A percentile compares a stretch with the other conserved stretches of the same genome.
These are phyloP conservation scores for Parasteatoda lunata DNA, from an alignment of 2,888 invertebrate genomes.

Conservation along the genomic window DNA sequence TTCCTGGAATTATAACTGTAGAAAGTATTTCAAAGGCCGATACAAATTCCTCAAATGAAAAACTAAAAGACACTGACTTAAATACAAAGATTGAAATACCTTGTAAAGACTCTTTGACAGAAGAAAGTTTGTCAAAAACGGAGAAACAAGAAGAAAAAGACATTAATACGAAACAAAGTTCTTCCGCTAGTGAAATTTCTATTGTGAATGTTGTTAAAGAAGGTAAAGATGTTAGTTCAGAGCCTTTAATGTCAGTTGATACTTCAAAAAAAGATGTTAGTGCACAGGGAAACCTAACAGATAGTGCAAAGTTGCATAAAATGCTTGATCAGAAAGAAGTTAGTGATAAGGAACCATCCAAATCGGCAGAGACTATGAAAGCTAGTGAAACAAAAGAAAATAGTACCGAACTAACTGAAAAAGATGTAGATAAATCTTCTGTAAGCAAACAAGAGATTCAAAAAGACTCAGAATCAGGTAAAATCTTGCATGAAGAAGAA, in stretches of 20 bases:
- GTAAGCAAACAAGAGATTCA: background rate
- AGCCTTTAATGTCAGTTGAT: background rate
- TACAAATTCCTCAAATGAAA: background rate
- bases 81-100: background rate
- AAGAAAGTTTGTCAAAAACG: background rate
- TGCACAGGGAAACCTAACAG: slow-evolving; percentile 39
- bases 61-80: slow-evolving; percentile 10
- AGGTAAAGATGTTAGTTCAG: background rate
- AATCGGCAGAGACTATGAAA: background rate
- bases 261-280: background rate
- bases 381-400: background rate
- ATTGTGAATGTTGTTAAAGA: slow-evolving; percentile 16
- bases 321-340: slow-evolving; percentile 20
- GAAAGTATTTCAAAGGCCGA: slow-evolving; percentile 55
- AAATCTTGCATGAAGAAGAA: background rate
- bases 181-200: background rate
- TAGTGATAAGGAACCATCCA: background rate
- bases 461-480: no score
- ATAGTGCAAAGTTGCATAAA: slow-evolving; percentile 52
- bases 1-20: slow-evolving; percentile 60
- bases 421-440: background rate
- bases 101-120: background rate
- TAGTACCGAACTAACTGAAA: background rate
- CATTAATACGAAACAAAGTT: background rate
- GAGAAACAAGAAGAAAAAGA: background rate